phyloP scores from a whole-genome alignment of 2,888 invertebrate genomes.

The Prosapia bicincta region DNA sequence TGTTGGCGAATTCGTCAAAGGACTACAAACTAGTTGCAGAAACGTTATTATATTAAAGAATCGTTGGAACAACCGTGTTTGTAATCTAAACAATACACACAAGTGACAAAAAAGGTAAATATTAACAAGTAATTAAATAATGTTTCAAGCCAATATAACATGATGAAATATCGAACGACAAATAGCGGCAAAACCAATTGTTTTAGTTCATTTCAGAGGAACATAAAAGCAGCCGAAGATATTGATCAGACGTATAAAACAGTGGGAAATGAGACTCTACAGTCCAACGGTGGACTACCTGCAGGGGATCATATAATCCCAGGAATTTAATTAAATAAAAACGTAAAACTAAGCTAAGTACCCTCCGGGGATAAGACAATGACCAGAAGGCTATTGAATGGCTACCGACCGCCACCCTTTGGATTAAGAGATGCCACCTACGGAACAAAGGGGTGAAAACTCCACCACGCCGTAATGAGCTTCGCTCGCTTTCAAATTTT shows the following conservation, averaged over 20 bases:
- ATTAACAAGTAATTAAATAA: too few species aligned
- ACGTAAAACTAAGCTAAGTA: neutral
- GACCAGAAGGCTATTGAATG: neutral
- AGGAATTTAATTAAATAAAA: conserved; percentile 2
- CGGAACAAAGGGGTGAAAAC: neutral
- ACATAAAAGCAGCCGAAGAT: neutral
- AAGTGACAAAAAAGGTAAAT: too few species aligned
- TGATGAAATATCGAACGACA: too few species aligned
- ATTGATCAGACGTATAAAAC: neutral
- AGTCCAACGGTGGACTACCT: neutral
- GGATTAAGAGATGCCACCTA: neutral
- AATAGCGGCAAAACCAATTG: too few species aligned
- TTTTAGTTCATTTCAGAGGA: too few species aligned
- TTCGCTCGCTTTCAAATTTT: neutral
- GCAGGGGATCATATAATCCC: neutral
- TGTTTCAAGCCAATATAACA: too few species aligned
- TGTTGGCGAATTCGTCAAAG: too few species aligned
- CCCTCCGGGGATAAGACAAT: neutral
- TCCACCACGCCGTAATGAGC: neutral
- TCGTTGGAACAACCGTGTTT: too few species aligned
- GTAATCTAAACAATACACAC: too few species aligned
- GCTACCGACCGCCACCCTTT: neutral
- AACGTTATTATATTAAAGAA: too few species aligned
- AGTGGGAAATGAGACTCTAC: neutral
- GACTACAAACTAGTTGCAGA: too few species aligned